These are phyloP conservation scores for Bombyx mori DNA, from an alignment of 1,140 invertebrate genomes.

Conservation along the genomic window DNA sequence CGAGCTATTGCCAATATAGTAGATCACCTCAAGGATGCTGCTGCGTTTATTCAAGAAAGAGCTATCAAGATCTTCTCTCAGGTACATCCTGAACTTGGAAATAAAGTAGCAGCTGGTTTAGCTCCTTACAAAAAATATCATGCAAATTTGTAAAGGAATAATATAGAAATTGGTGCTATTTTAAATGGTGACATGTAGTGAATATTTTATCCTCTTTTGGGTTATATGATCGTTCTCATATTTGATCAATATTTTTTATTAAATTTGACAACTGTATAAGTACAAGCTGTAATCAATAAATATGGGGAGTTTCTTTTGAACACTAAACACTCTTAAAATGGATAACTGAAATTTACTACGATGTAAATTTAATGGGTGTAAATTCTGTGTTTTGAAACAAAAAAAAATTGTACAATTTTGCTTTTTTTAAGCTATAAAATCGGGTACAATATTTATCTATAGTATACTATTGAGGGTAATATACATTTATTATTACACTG, in stretches of 20 bases:
- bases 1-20: slow-evolving; percentile 88
- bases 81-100: slow-evolving; percentile 79
- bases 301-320: too few species aligned
- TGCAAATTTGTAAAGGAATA: slow-evolving; percentile 69
- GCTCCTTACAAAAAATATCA: slow-evolving; percentile 71
- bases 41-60: slow-evolving; percentile 88
- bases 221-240: neutral
- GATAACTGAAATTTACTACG: too few species aligned
- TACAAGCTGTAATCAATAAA: neutral
- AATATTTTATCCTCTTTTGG: neutral
- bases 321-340: too few species aligned
- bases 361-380: too few species aligned
- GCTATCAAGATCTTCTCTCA: slow-evolving; percentile 83
- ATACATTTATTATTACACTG: slow-evolving; percentile 4
- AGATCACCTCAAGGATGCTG: slow-evolving; percentile 81
- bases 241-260: slow-evolving; percentile 2
- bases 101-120: slow-evolving; percentile 75
- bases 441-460: neutral
- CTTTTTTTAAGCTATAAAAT: neutral
- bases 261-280: neutral
- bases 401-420: too few species aligned
- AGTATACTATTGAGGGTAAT: slow-evolving; percentile 4
- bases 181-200: slow-evolving; percentile 4
- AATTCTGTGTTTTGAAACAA: too few species aligned
- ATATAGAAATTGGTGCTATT: slow-evolving; percentile 25